Percentiles rank a stretch among this genome's conserved stretches.
Evolutionary conservation across 2,797 vertebrate genomes (phyloP).

Genomic region (Sylvia borin): DNA sequence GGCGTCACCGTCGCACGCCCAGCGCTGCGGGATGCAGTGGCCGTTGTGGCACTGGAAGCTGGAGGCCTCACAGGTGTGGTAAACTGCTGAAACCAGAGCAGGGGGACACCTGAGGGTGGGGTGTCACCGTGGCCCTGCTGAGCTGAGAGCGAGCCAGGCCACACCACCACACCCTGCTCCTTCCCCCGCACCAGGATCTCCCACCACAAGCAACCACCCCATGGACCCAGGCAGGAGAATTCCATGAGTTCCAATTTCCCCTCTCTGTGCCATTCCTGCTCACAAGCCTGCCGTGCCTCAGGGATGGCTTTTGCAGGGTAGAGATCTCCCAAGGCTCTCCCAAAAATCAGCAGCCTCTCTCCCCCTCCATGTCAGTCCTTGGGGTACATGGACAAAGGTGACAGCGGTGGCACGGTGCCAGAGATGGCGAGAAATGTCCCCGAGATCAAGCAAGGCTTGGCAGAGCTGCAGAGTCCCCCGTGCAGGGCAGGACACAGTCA

Average conservation of each 20-base stretch:
- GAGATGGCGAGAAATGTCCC: neutral
- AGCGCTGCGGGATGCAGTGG: constrained; percentile 95
- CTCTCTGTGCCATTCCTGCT: fast-evolving
- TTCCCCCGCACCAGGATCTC: fast-evolving
- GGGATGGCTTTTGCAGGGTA: neutral
- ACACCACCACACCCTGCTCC: fast-evolving
- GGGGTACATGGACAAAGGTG: neutral
- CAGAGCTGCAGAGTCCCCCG: fast-evolving
- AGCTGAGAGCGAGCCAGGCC: neutral
- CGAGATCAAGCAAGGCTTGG: neutral
- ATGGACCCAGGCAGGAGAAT: neutral
- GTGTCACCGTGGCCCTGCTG: fast-evolving
- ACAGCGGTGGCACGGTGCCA: neutral
- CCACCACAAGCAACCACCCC: fast-evolving
- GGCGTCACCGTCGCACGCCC: constrained; percentile 93
- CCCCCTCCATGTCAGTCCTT: neutral
- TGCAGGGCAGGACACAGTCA: neutral
- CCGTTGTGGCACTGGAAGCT: constrained; percentile 96
- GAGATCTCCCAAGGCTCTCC: neutral
- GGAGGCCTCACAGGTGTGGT: constrained; percentile 92
- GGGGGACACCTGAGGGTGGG: neutral
- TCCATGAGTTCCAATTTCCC: neutral
- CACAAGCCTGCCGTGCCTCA: neutral
- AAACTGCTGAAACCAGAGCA: constrained; percentile 80
- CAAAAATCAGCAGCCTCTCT: neutral